phyloP scores from a whole-genome alignment of 2,888 invertebrate species.

The Melanostoma mellinum region DNA sequence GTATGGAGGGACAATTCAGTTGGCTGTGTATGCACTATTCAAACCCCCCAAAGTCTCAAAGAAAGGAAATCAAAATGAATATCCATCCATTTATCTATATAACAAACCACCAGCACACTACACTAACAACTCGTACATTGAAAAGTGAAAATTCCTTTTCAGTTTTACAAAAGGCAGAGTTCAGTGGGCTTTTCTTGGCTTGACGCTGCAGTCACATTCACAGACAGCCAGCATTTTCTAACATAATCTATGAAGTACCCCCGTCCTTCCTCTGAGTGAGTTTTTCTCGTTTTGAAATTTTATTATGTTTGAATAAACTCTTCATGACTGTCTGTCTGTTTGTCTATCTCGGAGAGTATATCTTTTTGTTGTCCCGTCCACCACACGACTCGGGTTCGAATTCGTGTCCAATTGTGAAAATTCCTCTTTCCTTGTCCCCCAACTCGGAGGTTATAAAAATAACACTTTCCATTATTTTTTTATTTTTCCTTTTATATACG shows the following conservation, averaged over 20 bases:
- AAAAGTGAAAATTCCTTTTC: conserved; percentile 68
- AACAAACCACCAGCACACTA: conserved; percentile 9
- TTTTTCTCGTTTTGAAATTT: not conserved
- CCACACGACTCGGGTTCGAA: conserved; percentile 40
- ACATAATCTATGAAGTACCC: not conserved
- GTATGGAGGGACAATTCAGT: conserved; percentile 18
- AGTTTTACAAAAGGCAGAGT: conserved; percentile 43
- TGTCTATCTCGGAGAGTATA: conserved; percentile 14
- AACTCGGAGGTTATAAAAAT: conserved; percentile 42
- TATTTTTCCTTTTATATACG: conserved; percentile 21
- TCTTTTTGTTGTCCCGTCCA: conserved; percentile 27
- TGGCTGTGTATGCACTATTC: not conserved
- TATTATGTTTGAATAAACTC: conserved; percentile 41
- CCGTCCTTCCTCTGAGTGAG: conserved; percentile 18
- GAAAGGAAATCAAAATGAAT: conserved; percentile 33
- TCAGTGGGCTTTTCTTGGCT: conserved; percentile 51
- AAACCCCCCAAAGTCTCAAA: conserved; percentile 1
- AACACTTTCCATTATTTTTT: conserved; percentile 60
- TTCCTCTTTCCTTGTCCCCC: conserved; percentile 31
- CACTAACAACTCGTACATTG: conserved; percentile 6
- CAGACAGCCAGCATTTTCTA: conserved; percentile 3
- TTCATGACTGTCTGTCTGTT: conserved; percentile 23
- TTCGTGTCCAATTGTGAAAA: conserved; percentile 54
- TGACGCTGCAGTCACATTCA: not conserved
- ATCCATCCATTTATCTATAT: conserved; percentile 27